Percentiles rank a stretch among this genome's conserved stretches.
Conservation (phyloP, 2,113 vertebrate genomes). For the Ailuropoda melanoleuca region DNA sequence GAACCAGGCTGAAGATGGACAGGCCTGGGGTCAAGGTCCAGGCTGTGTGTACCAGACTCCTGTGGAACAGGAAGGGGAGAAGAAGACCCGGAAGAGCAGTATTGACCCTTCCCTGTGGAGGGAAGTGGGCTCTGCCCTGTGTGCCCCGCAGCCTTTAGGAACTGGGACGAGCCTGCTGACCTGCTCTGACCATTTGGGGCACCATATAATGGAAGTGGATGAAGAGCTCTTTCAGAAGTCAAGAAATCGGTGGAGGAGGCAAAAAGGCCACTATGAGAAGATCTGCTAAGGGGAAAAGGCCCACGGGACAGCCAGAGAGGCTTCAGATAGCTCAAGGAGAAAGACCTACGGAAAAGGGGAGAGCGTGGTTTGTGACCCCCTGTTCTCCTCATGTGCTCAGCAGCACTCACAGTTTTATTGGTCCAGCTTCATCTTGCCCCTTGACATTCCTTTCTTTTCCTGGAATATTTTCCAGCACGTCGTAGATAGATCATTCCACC, state of each 20-base stretch:
- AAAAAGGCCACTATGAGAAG: not conserved
- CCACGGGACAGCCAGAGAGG: not conserved
- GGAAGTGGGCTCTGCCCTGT: not conserved
- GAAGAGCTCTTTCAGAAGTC: not conserved
- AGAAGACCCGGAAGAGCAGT: not conserved
- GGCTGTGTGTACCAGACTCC: not conserved
- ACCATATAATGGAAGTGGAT: not conserved
- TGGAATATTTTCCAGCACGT: not conserved
- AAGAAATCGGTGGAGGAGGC: no score
- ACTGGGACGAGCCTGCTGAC: not conserved
- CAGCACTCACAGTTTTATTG: not conserved
- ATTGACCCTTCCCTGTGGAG: not conserved
- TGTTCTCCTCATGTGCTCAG: no score
- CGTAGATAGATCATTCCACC: not conserved
- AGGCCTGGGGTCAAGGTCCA: not conserved
- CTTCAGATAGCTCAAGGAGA: not conserved
- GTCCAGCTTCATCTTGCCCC: not conserved
- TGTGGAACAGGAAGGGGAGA: no score
- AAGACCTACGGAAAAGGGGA: not conserved
- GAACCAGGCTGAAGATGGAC: not conserved
- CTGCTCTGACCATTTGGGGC: not conserved
- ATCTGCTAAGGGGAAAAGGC: not conserved
- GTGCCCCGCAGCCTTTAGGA: not conserved
- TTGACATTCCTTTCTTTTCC: not conserved
- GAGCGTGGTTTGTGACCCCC: not conserved